Evolutionary conservation across 2,113 vertebrate genomes (phyloP).

Genomic region (Sander vitreus): DNA sequence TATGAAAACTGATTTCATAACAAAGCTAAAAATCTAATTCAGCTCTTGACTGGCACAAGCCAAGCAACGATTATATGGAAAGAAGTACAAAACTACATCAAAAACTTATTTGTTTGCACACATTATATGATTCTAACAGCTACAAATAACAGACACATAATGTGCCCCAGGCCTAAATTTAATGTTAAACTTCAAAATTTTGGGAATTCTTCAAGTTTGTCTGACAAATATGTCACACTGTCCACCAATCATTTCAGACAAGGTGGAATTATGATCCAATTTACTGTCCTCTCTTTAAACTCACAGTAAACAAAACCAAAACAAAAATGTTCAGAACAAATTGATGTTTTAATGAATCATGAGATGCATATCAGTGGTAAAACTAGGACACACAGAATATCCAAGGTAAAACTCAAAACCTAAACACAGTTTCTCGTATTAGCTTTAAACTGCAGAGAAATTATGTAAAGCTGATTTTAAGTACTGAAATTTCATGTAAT

Average conservation of each 20-base stretch:
- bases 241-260: neutral
- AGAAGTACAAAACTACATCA: neutral
- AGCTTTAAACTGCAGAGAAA: constrained; percentile 9
- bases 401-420: constrained; percentile 23
- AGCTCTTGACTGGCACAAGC: constrained; percentile 1
- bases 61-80: neutral
- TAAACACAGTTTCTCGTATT: constrained; percentile 12
- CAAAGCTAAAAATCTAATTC: constrained; percentile 39
- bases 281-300: constrained; percentile 2
- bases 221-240: neutral
- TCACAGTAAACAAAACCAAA: neutral
- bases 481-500: constrained; percentile 5
- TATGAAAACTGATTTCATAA: constrained; percentile 39
- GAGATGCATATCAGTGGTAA: neutral
- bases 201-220: neutral
- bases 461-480: constrained; percentile 38
- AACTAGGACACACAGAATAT: constrained; percentile 3
- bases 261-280: neutral
- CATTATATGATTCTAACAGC: neutral
- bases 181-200: neutral
- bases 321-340: too few relatives aligned
- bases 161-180: neutral
- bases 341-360: constrained; percentile 33
- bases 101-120: neutral
- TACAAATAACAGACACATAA: neutral